These are phyloP conservation scores for Epizoanthus ramosus DNA, from an alignment of 92 coral and sea anemone species.

Conservation along the genomic window DNA sequence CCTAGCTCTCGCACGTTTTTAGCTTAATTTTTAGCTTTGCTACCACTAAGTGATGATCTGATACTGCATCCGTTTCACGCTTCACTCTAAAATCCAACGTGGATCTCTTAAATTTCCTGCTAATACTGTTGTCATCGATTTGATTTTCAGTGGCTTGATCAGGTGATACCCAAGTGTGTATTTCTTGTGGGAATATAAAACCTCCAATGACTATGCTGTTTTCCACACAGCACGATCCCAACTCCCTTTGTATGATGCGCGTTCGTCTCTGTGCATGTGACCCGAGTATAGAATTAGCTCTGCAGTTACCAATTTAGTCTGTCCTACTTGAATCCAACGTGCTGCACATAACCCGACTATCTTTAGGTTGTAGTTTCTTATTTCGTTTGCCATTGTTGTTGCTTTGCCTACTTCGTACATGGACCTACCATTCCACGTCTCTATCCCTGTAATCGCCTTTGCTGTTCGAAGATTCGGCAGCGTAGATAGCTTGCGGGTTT, in stretches of 20 bases:
- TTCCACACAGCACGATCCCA: constrained; percentile 17
- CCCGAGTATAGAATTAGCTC: constrained; percentile 27
- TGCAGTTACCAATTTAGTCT: not conserved
- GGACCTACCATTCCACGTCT: constrained; percentile 29
- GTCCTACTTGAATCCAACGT: not conserved
- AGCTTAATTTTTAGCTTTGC: not conserved
- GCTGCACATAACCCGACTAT: constrained; percentile 17
- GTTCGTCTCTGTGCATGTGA: not conserved
- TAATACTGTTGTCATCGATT: constrained; percentile 17
- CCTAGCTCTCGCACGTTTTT: not conserved
- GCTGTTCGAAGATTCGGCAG: constrained; percentile 28
- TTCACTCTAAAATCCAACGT: constrained; percentile 34
- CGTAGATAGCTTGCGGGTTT: constrained; percentile 20
- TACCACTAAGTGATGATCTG: constrained; percentile 18
- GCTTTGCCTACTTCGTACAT: constrained; percentile 28
- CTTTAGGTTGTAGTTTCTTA: not conserved
- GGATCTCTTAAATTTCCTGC: constrained; percentile 7
- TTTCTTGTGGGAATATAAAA: not conserved
- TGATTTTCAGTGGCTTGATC: constrained; percentile 28
- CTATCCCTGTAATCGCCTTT: constrained; percentile 33
- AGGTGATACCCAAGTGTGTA: constrained; percentile 25
- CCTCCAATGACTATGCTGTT: constrained; percentile 30
- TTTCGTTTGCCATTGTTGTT: constrained; percentile 7
- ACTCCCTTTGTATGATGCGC: constrained; percentile 15
- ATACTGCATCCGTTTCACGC: constrained; percentile 27